Percentiles rank a stretch among this genome's conserved stretches.
These are phyloP conservation scores for Nothocercus nigrocapillus DNA, from an alignment of 2,113 vertebrate genomes.

Conservation along the genomic window DNA sequence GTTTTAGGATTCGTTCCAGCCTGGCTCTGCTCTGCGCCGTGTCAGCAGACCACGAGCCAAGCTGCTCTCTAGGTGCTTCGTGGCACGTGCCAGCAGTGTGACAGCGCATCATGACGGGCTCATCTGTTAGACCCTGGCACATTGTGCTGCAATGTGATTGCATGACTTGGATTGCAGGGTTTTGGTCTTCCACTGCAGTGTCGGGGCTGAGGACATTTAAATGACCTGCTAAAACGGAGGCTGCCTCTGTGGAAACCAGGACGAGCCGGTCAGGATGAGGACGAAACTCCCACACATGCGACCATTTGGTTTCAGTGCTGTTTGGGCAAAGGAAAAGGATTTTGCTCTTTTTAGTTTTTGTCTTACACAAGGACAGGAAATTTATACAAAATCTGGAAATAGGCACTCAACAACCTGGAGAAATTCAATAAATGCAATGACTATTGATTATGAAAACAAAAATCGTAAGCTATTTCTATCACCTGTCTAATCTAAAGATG, in stretches of 20 bases:
- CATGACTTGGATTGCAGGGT: neutral
- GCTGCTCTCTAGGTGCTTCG: neutral
- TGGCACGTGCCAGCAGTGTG: neutral
- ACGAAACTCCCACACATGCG: neutral
- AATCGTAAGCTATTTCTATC: neutral
- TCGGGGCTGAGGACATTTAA: neutral
- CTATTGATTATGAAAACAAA: neutral
- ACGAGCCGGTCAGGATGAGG: neutral
- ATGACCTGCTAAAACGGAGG: neutral
- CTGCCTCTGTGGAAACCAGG: neutral
- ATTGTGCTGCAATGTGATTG: neutral
- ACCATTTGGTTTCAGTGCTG: neutral
- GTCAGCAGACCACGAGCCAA: neutral
- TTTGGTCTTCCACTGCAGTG: neutral
- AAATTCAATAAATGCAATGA: neutral
- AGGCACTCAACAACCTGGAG: neutral
- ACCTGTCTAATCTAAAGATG: neutral
- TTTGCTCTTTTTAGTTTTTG: neutral
- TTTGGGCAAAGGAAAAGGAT: neutral
- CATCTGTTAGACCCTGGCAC: neutral
- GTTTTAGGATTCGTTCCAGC: neutral
- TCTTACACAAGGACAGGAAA: neutral
- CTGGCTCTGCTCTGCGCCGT: neutral
- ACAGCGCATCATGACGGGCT: neutral
- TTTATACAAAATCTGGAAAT: neutral